These are phyloP conservation scores for zebrafish (Danio rerio) DNA, from an alignment of 2,113 vertebrate genomes.

Conservation along the genomic window GRCz12tu NC_133185.1:30974001-30974500, in stretches of 20 bases:
- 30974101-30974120: neutral
- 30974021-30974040: no score
- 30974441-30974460: neutral
- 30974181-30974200: neutral
- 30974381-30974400: neutral
- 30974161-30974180: neutral
- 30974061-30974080: neutral
- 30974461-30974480: neutral
- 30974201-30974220: neutral
- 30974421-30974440: neutral
- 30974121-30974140: constrained; percentile 3
- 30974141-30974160: neutral
- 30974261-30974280: neutral
- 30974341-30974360: neutral
- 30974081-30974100: neutral
- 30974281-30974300: neutral
- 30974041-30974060: neutral
- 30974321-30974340: neutral
- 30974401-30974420: neutral
- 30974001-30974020: no score
- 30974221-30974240: neutral
- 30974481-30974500: neutral
- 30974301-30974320: neutral
- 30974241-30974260: neutral
- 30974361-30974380: neutral